These are phyloP conservation scores for Agriopis marginaria DNA, from an alignment of 2,888 invertebrate species.

Conservation along the genomic window DNA sequence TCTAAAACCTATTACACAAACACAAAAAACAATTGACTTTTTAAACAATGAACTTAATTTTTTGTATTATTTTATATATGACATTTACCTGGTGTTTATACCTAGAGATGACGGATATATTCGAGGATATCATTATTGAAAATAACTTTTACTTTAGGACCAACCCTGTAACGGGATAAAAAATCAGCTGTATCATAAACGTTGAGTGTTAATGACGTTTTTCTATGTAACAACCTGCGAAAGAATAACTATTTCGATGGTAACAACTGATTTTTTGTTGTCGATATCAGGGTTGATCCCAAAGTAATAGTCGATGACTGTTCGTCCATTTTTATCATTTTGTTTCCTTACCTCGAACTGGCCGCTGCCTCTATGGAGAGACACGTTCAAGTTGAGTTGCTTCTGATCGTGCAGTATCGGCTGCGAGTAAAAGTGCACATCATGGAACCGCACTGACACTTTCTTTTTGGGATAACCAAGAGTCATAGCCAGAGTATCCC, in stretches of 20 bases:
- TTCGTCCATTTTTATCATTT: neutral
- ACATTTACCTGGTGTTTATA: too few relatives aligned
- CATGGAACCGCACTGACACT: constrained; percentile 89
- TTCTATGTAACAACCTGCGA: too few relatives aligned
- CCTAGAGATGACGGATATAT: too few relatives aligned
- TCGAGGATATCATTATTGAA: too few relatives aligned
- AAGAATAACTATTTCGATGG: too few relatives aligned
- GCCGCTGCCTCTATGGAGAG: constrained; percentile 87
- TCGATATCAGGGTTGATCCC: neutral
- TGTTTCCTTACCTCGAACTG: constrained; percentile 80
- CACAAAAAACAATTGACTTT: neutral
- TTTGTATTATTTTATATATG: too few relatives aligned
- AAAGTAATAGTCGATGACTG: neutral
- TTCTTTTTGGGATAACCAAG: constrained; percentile 84
- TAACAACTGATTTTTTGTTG: too few relatives aligned
- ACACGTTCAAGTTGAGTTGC: constrained; percentile 80
- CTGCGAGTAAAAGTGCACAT: constrained; percentile 87
- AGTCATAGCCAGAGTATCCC: constrained; percentile 89
- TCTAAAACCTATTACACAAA: constrained; percentile 51
- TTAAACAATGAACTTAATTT: too few relatives aligned
- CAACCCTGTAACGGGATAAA: too few relatives aligned
- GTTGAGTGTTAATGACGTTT: too few relatives aligned
- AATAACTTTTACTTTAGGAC: neutral
- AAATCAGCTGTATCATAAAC: too few relatives aligned
- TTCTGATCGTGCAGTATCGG: constrained; percentile 86